phyloP scores from a whole-genome alignment of 2,888 invertebrate species.

The Branchellion lobata region DNA sequence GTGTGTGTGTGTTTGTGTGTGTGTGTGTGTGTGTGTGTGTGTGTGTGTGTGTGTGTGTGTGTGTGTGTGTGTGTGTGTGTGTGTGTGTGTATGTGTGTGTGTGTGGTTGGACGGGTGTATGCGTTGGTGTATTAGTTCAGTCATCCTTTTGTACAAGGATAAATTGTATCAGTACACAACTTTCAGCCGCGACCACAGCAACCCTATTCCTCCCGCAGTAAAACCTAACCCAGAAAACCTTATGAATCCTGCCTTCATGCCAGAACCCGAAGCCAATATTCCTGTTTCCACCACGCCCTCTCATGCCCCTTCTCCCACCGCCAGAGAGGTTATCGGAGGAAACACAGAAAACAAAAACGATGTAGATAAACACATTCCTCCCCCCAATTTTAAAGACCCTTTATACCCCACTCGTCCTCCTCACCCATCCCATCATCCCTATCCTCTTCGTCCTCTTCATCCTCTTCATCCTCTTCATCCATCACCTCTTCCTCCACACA shows the following conservation, averaged over 20 bases:
- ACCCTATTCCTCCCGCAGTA: neutral
- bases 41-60: neutral
- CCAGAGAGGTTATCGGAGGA: too few relatives aligned
- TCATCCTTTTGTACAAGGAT: too few relatives aligned
- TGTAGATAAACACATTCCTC: too few relatives aligned
- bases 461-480: neutral
- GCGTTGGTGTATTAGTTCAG: neutral
- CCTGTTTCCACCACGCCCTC: neutral
- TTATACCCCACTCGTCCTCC: too few relatives aligned
- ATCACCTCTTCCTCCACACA: neutral
- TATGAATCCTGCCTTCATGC: neutral
- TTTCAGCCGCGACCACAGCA: too few relatives aligned
- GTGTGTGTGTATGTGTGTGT: neutral
- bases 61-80: conserved; percentile 4
- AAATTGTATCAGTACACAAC: too few relatives aligned
- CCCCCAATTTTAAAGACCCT: neutral
- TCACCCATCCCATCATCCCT: too few relatives aligned
- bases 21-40: neutral
- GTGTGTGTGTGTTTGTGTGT: neutral
- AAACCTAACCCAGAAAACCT: conserved; percentile 2
- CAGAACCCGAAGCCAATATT: neutral
- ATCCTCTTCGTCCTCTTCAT: neutral
- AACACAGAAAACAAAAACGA: too few relatives aligned
- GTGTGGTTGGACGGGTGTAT: neutral
- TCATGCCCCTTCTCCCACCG: neutral